Percentiles rank a stretch among this genome's conserved stretches.
phyloP scores from a whole-genome alignment of 2,797 vertebrate species.

The Anas georgica region DNA sequence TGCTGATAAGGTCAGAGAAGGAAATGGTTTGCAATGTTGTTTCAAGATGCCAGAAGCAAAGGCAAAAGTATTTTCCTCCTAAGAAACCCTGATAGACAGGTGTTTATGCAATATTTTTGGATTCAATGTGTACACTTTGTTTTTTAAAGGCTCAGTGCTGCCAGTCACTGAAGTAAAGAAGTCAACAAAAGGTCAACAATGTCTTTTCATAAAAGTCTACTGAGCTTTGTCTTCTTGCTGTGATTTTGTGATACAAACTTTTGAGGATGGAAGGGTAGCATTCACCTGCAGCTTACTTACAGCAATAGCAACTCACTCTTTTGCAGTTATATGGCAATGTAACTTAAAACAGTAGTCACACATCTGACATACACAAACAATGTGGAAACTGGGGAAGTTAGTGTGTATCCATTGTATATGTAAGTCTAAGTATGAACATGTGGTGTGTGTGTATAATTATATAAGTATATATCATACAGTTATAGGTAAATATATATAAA shows the following conservation, averaged over 20 bases:
- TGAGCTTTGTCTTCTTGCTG: background rate
- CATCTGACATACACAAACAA: background rate
- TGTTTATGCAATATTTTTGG: background rate
- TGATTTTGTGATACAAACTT: background rate
- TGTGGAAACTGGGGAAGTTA: background rate
- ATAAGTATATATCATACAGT: background rate
- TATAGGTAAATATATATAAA: background rate
- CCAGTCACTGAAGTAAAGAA: background rate
- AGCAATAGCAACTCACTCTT: background rate
- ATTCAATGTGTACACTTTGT: background rate
- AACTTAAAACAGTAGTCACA: background rate
- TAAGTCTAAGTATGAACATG: background rate
- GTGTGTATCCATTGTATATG: background rate
- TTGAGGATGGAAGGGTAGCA: background rate
- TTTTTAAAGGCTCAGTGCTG: background rate
- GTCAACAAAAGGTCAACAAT: background rate
- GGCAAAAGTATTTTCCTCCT: background rate
- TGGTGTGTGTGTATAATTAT: background rate
- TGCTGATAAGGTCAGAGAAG: background rate
- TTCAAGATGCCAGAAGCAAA: background rate
- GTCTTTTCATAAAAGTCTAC: background rate
- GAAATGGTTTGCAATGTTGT: background rate
- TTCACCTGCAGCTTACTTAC: background rate
- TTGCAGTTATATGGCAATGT: background rate
- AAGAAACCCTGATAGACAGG: background rate